A percentile compares a stretch with the other conserved stretches of the same genome.
Evolutionary conservation across 2,797 vertebrate species (phyloP).

Genomic region (Monodelphis domestica): DNA sequence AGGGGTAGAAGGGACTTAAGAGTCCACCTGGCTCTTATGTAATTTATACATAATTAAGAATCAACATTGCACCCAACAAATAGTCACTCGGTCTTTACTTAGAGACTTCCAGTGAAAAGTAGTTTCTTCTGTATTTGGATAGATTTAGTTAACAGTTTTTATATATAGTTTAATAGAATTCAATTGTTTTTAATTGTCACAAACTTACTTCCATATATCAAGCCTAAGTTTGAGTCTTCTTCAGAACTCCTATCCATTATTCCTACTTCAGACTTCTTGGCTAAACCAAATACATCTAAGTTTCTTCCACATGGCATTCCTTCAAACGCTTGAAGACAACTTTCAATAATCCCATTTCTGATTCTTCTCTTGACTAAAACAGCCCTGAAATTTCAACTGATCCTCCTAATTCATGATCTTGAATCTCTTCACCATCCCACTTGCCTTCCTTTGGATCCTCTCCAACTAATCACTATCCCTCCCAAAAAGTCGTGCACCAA

Average conservation of each 20-base stretch:
- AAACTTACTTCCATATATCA: background rate
- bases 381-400: background rate
- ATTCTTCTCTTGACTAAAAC: background rate
- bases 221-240: background rate
- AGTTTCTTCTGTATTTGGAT: background rate
- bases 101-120: background rate
- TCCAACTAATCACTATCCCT: background rate
- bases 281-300: background rate
- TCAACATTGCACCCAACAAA: background rate
- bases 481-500: background rate
- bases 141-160: background rate
- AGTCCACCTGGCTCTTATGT: background rate
- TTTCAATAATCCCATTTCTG: background rate
- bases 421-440: background rate
- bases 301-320: background rate
- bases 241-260: background rate
- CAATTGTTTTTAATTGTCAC: background rate
- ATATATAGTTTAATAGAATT: background rate
- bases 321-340: background rate
- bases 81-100: background rate
- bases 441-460: background rate
- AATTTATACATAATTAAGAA: background rate
- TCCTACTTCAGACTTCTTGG: background rate
- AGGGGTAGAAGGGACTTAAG: background rate
- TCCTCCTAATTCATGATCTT: background rate